phyloP scores from a whole-genome alignment of 1,140 invertebrate species.

The Ceratitis capitata region DNA sequence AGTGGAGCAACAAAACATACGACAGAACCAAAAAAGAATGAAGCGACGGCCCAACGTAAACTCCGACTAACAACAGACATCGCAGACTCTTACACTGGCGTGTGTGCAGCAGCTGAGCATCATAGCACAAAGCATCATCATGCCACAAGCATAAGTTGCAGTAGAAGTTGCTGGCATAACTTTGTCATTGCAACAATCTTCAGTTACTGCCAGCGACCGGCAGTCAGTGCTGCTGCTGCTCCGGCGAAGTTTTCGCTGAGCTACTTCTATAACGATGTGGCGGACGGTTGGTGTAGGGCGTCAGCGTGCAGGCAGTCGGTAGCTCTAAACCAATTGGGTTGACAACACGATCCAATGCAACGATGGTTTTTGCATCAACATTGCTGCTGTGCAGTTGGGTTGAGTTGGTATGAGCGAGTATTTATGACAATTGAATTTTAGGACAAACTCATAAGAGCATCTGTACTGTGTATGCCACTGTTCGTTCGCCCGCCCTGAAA shows the following conservation, averaged over 20 bases:
- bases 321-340: neutral
- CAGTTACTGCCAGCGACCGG: neutral
- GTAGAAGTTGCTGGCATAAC: conserved; percentile 20
- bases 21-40: neutral
- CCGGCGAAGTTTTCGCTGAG: neutral
- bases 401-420: neutral
- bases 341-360: neutral
- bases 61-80: neutral
- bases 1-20: neutral
- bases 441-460: neutral
- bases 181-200: conserved; percentile 37
- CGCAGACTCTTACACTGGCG: neutral
- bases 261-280: no score
- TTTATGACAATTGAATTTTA: conserved; percentile 35
- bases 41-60: neutral
- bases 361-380: neutral
- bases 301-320: neutral
- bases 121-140: neutral
- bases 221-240: neutral
- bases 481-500: neutral
- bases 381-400: no score
- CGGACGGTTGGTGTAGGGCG: no score
- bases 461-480: neutral
- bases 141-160: conserved; percentile 29
- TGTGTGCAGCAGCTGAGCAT: neutral